Conservation (phyloP, 2,888 invertebrate species). For the Patella ulyssiponensis region DNA sequence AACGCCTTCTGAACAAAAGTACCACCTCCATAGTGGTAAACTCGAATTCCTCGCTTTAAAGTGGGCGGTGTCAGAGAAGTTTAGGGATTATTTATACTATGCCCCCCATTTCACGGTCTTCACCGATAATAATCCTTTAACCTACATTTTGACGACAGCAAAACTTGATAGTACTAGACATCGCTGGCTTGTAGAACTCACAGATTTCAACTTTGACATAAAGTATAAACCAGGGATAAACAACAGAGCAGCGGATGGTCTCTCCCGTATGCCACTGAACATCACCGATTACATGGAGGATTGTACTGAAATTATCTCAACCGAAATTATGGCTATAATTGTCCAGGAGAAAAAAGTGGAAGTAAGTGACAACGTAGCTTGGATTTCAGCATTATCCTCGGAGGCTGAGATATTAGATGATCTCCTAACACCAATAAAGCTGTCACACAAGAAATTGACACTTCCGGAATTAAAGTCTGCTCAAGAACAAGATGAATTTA, state of each 20-base stretch:
- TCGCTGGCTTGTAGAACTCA: conserved; percentile 16
- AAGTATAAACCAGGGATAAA: conserved; percentile 22
- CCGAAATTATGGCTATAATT: not conserved
- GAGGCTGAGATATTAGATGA: not conserved
- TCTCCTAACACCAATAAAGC: not conserved
- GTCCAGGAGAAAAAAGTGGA: not conserved
- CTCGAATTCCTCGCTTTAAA: conserved; percentile 29
- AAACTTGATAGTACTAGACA: conserved; percentile 18
- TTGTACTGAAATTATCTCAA: conserved; percentile 12
- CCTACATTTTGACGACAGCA: conserved; percentile 17
- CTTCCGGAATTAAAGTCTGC: not conserved
- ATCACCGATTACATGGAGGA: conserved; percentile 15
- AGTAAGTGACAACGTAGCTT: not conserved
- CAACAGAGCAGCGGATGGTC: conserved; percentile 22
- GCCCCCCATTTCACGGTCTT: conserved; percentile 18
- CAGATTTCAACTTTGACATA: conserved; percentile 21
- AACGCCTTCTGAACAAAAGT: conserved; percentile 18
- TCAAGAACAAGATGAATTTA: not conserved
- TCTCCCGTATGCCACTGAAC: conserved; percentile 25
- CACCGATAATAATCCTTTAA: conserved; percentile 27
- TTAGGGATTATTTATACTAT: conserved; percentile 31
- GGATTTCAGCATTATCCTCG: not conserved
- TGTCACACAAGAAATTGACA: not conserved
- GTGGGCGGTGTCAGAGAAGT: conserved; percentile 28
- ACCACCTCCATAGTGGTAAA: conserved; percentile 23